Percentiles rank a stretch among this genome's conserved stretches.
phyloP scores from a whole-genome alignment of 2,113 vertebrate species.

The Tor tambroides region DNA sequence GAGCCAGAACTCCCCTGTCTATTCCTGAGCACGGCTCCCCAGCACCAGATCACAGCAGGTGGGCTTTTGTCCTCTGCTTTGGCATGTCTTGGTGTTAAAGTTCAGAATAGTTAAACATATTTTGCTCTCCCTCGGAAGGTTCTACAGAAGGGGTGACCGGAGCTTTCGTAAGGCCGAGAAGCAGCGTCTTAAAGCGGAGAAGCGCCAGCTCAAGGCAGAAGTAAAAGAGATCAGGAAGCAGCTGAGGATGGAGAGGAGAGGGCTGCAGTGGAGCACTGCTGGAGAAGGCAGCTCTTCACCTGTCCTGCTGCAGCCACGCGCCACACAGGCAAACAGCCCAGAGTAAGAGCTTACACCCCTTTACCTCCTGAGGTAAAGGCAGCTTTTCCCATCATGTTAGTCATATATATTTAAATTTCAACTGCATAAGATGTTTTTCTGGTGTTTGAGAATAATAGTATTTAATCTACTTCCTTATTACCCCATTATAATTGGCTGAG shows the following conservation, averaged over 20 bases:
- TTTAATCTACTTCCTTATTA: neutral
- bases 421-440: neutral
- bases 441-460: too few relatives aligned
- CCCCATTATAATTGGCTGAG: neutral
- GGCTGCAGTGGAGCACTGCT: conserved; percentile 86
- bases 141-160: conserved; percentile 91
- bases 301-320: conserved; percentile 76
- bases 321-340: conserved; percentile 75
- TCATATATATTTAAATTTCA: neutral
- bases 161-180: conserved; percentile 95
- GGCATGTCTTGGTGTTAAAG: neutral
- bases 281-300: conserved; percentile 76
- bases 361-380: neutral
- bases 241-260: conserved; percentile 90
- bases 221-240: conserved; percentile 95
- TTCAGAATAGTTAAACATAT: neutral
- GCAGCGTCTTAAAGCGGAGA: conserved; percentile 91
- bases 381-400: neutral
- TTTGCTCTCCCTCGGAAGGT: conserved; percentile 69
- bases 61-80: neutral
- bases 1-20: conserved; percentile 85
- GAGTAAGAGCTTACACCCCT: conserved; percentile 64
- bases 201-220: conserved; percentile 93
- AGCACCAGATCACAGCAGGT: conserved; percentile 81
- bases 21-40: conserved; percentile 77